Evolutionary conservation across 2,797 vertebrate genomes (phyloP), one percentile per base, ranked within the genome.

Genomic region (Chaetophractus vellerosus): DNA sequence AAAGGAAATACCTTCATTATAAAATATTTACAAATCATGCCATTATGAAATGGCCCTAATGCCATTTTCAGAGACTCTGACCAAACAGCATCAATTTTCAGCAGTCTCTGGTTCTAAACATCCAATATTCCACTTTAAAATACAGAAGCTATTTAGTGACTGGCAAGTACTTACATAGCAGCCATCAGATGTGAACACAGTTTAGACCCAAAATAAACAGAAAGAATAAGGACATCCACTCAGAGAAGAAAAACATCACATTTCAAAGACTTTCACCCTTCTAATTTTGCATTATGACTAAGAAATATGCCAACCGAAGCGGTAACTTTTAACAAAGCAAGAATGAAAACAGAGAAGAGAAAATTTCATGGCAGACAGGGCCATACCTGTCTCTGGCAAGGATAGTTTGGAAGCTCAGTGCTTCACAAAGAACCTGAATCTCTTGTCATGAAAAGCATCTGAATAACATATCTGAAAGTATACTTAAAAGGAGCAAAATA

Each of bases 161-260:
- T 86, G 19, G 52, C 64, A 91, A 91, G 64, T 45, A 91, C 50
- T 78, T 88, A 72, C 72, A 71, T 84, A 96, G 83, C 75, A 76
- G 52, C 81, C 68, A 93, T 81, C 71, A 90, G 76, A 90, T 91
- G 23, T 90, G 45, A 94, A 87, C 63, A 92, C 19, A 94, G 66
- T 94, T 52, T 92, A 45, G 75, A 91, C 57, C 38, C 74, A 74
- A 93, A 96, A 90, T 91, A 83, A 92, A 85, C 24, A 82, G 38
- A 79, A 93, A 92, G 19, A 89, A 72, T 50, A 75, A 61, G 59
- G 80, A 75, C 45, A 94, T 88, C 59, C 6, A 92, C n/a, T 85
- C 48, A 48, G 33, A 96, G 55, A 90, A 88, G 45, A 89, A 94
- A 95, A 94, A 61, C 19, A 91, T 71, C 92, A 90, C 55, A 94